phyloP scores from a whole-genome alignment of 2,797 vertebrate species.

The Scomberomorus guttatus region DNA sequence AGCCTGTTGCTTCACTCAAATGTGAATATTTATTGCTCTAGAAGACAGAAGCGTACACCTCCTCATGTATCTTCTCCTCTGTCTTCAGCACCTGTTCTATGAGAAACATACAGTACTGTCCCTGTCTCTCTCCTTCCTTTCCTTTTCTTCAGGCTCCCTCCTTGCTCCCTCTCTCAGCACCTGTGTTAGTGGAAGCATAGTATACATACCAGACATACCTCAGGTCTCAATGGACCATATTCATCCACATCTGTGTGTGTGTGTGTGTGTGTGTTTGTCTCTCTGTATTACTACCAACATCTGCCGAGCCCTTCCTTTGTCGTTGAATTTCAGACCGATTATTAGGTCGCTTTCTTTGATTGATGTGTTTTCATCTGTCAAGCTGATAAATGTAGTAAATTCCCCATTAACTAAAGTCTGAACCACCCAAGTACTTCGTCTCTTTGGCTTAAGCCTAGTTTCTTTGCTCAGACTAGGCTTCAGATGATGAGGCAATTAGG shows the following conservation, averaged over 20 bases:
- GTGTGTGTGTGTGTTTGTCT: slow-evolving; percentile 41
- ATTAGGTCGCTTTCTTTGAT: slow-evolving; percentile 26
- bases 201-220: slow-evolving; percentile 86
- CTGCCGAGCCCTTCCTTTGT: slow-evolving; percentile 38
- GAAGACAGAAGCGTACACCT: neutral
- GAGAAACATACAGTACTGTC: slow-evolving; percentile 38
- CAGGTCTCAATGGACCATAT: slow-evolving; percentile 83
- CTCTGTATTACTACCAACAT: slow-evolving; percentile 57
- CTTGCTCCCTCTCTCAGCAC: slow-evolving; percentile 70
- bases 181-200: slow-evolving; percentile 86
- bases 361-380: slow-evolving; percentile 18
- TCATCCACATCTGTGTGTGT: slow-evolving; percentile 69
- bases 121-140: slow-evolving; percentile 41
- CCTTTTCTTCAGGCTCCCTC: slow-evolving; percentile 32
- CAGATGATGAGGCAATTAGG: slow-evolving; percentile 21
- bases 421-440: neutral
- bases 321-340: slow-evolving; percentile 24
- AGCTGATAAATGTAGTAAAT: neutral
- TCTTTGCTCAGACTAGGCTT: neutral
- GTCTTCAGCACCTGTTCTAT: slow-evolving; percentile 59
- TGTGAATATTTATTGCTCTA: slow-evolving; percentile 27
- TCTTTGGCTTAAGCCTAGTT: neutral
- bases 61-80: slow-evolving; percentile 18
- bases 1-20: neutral
- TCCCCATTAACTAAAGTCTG: neutral